Percentiles rank a stretch among this genome's conserved stretches.
phyloP scores from a whole-genome alignment of 2,113 vertebrate genomes.

The Mola mola region DNA sequence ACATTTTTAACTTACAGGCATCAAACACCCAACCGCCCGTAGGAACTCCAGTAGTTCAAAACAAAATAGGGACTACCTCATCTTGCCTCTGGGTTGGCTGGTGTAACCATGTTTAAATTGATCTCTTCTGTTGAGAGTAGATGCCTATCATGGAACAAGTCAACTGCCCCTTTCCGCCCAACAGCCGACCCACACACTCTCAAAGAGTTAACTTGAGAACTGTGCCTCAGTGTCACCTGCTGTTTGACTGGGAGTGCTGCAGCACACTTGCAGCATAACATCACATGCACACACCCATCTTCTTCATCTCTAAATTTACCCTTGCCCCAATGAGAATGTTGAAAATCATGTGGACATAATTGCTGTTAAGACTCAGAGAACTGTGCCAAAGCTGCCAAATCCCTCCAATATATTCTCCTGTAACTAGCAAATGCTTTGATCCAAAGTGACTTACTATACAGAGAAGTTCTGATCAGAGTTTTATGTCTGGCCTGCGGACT shows the following conservation, averaged over 20 bases:
- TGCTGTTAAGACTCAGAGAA: slow-evolving; percentile 72
- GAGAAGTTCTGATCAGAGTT: slow-evolving; percentile 45
- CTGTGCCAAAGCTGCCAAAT: slow-evolving; percentile 78
- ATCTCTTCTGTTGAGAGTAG: slow-evolving; percentile 18
- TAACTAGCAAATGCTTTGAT: slow-evolving; percentile 70
- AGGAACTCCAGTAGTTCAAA: slow-evolving; percentile 52
- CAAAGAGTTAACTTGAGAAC: slow-evolving; percentile 50
- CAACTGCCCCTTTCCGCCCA: slow-evolving; percentile 16
- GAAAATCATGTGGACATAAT: slow-evolving; percentile 74
- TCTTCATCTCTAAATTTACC: slow-evolving; percentile 47
- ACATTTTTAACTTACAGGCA: slow-evolving; percentile 43
- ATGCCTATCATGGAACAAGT: slow-evolving; percentile 18
- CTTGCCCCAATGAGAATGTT: slow-evolving; percentile 54
- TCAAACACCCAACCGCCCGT: slow-evolving; percentile 32
- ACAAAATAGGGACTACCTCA: slow-evolving; percentile 64
- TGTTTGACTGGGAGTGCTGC: slow-evolving; percentile 61
- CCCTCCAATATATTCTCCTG: slow-evolving; percentile 64
- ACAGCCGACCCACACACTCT: slow-evolving; percentile 4
- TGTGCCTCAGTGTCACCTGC: slow-evolving; percentile 75
- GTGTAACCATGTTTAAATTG: slow-evolving; percentile 47
- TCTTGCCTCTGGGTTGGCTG: slow-evolving; percentile 68
- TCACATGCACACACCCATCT: neutral
- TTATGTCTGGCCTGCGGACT: slow-evolving; percentile 44
- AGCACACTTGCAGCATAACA: slow-evolving; percentile 42
- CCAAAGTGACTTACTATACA: slow-evolving; percentile 74